phyloP scores from a whole-genome alignment of 2,797 vertebrate species.

The Lateolabrax maculatus region DNA sequence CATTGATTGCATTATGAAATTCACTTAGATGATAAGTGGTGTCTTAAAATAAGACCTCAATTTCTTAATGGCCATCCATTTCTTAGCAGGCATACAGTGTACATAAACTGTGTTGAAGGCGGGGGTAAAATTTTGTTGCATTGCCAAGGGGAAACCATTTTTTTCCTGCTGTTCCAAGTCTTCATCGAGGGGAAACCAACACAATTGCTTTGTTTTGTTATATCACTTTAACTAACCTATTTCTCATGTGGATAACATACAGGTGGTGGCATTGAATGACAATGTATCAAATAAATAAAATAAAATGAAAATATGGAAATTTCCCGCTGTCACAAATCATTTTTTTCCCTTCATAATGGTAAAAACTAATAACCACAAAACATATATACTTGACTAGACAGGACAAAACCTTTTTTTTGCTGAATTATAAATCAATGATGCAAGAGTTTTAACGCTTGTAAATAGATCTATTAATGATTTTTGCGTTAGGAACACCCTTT shows the following conservation, averaged over 20 bases:
- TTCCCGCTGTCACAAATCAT: constrained; percentile 5
- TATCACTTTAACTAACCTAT: constrained; percentile 27
- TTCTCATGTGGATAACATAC: constrained; percentile 28
- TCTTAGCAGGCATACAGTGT: constrained; percentile 42
- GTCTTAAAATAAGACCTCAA: constrained; percentile 62
- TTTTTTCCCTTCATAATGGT: neutral
- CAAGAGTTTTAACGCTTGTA: neutral
- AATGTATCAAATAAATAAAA: constrained; percentile 18
- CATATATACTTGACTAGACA: neutral
- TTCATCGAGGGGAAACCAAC: constrained; percentile 31
- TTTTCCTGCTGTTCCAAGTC: neutral
- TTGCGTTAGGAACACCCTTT: neutral
- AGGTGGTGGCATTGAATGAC: constrained; percentile 31
- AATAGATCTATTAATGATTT: neutral
- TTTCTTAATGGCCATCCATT: constrained; percentile 66
- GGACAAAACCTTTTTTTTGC: neutral
- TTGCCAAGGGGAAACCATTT: constrained; percentile 32
- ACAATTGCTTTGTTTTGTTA: constrained; percentile 29
- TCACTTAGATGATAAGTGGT: constrained; percentile 68
- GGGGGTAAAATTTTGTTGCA: constrained; percentile 61
- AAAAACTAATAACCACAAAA: neutral
- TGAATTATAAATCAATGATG: neutral
- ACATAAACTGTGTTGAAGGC: constrained; percentile 43
- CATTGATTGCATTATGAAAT: constrained; percentile 73
- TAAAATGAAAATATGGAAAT: constrained; percentile 32